Conservation (phyloP, 2,113 vertebrate genomes). For the Opisthocomus hoazin region DNA sequence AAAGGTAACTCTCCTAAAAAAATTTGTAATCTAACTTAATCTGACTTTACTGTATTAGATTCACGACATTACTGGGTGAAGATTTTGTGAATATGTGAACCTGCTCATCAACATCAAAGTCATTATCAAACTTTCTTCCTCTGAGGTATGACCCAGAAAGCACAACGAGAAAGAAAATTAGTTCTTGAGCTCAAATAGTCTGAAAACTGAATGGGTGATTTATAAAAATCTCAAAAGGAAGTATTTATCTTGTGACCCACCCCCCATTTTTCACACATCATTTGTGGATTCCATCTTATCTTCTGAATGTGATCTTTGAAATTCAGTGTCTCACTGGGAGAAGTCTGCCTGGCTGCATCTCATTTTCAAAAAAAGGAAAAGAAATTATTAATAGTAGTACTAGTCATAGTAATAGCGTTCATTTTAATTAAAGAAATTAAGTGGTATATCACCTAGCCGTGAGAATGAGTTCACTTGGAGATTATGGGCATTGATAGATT, state of each 20-base stretch:
- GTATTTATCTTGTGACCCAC: background rate
- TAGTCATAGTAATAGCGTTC: background rate
- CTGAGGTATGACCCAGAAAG: background rate
- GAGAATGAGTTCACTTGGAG: background rate
- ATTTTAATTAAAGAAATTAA: background rate
- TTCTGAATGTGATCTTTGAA: background rate
- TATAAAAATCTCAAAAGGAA: background rate
- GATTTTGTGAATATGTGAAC: too few relatives aligned
- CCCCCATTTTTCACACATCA: background rate
- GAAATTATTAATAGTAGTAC: background rate
- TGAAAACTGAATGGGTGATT: background rate
- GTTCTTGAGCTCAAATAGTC: background rate
- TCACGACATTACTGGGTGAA: background rate
- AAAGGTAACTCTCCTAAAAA: background rate
- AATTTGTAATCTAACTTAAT: background rate
- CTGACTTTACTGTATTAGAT: background rate
- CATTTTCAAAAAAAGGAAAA: background rate
- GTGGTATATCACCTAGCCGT: background rate
- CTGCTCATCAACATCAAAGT: background rate
- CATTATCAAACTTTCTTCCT: background rate
- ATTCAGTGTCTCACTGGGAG: background rate
- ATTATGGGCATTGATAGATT: background rate
- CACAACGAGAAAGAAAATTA: background rate
- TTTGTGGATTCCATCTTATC: background rate
- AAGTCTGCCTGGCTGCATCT: background rate